A percentile compares a stretch with the other conserved stretches of the same genome.
Evolutionary conservation across 2,888 invertebrate genomes (phyloP).

Genomic region (Habroteleia sp.): DNA sequence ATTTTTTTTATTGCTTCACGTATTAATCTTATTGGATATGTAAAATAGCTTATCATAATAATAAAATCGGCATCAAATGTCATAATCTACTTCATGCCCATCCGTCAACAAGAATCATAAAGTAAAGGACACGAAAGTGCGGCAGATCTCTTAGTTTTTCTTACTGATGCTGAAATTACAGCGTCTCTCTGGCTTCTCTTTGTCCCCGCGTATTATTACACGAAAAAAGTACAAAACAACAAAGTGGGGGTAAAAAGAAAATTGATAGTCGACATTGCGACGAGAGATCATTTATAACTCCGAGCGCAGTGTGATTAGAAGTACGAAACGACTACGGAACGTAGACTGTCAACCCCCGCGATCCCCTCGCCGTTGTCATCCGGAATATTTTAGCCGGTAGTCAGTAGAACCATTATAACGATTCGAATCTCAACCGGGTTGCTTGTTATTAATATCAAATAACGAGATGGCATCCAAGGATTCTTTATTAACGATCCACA

Average conservation of each 20-base stretch:
- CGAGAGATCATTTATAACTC: constrained; percentile 73
- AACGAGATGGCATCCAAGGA: constrained; percentile 76
- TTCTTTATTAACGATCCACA: constrained; percentile 80
- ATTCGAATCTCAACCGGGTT: constrained; percentile 75
- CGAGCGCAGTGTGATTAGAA: constrained; percentile 73
- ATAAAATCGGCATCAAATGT: constrained; percentile 14
- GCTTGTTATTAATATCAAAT: constrained; percentile 80
- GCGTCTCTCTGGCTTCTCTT: constrained; percentile 38
- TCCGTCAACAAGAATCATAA: constrained; percentile 16
- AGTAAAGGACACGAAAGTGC: constrained; percentile 8
- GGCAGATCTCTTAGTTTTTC: constrained; percentile 45
- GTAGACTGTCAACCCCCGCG: constrained; percentile 22
- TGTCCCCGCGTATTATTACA: constrained; percentile 56
- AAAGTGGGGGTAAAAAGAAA: constrained; percentile 64
- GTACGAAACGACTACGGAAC: constrained; percentile 71
- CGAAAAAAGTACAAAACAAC: constrained; percentile 64
- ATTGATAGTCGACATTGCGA: constrained; percentile 72
- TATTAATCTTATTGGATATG: too few relatives aligned
- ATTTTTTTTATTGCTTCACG: too few relatives aligned
- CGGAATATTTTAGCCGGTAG: constrained; percentile 76
- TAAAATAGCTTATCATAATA: too few relatives aligned
- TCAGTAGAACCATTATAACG: constrained; percentile 77
- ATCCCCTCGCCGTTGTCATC: constrained; percentile 55
- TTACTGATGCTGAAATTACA: constrained; percentile 55
- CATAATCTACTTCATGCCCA: constrained; percentile 17